Base-by-base conservation (phyloP, 2,888 invertebrate genomes). In the Phortica magna region DNA sequence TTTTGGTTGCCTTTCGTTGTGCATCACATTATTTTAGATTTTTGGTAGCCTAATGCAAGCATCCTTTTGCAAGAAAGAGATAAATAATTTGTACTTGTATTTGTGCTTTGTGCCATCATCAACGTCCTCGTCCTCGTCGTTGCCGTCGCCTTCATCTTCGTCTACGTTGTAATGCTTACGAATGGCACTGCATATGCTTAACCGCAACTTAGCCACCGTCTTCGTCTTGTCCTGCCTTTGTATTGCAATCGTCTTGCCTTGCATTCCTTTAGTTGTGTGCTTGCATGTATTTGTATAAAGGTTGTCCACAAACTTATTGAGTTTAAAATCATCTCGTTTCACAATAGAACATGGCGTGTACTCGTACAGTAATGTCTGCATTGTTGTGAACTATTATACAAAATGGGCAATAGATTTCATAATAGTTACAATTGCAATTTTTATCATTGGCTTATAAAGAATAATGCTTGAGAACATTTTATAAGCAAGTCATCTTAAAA, bases 21-120 rank as follows among this genome's bases (percentile, higher is more conserved):
- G 55, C 17, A 17, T 55, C 17, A 55, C n/a, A 55, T 55, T 55
- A 55, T 55, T 55, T 55, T 55, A 14, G 17, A 17, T 55, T 17
- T n/a, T 17, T 31, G 31, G 31, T 31, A 1, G 31, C 31, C 31
- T 31, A 31, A 31, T 31, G 31, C 31, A 55, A 55, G n/a, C 22
- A 61, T 17, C 61, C 48, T 48, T 48, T 48, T 61, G 61, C 61
- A 61, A 61, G 61, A 61, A 12, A 61, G 61, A 61, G 61, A 61
- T 61, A 1, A 9, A 48, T 9, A 48, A 48, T 31, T 31, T 31
- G 31, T 31, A 1, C 31, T 31, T 31, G 31, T 31, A 31, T 31
- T 31, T 31, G 31, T 31, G 31, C 31, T 31, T 31, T 31, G 31
- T 31, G 31, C 31, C 31, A 31, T 31, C 31, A 4, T 31, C 31